Percentiles rank a stretch among this genome's conserved stretches.
These are phyloP conservation scores for Corella eumyota DNA, from an alignment of 23 tunicate species.

Conservation along the genomic window DNA sequence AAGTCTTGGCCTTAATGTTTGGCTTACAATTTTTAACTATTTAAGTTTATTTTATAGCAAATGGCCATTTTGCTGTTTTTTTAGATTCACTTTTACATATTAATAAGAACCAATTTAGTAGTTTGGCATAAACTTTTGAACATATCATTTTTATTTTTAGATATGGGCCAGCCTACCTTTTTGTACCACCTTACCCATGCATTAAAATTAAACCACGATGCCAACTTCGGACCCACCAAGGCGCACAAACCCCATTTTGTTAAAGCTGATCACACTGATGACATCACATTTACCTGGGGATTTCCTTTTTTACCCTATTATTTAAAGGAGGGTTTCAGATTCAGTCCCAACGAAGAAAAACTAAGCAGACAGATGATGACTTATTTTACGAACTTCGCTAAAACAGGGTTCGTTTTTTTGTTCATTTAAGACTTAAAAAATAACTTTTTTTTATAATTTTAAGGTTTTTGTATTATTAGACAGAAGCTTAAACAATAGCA, in stretches of 20 bases:
- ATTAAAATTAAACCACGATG: constrained; percentile 1
- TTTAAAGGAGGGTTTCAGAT: neutral
- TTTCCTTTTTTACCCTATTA: constrained; percentile 10
- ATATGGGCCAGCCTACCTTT: neutral
- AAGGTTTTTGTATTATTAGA: too few relatives aligned
- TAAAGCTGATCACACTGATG: constrained; percentile 17
- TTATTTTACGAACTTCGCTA: constrained; percentile 20
- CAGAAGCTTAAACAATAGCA: too few relatives aligned
- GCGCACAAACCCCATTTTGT: constrained; percentile 6
- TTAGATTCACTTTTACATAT: too few relatives aligned
- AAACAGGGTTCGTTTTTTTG: too few relatives aligned
- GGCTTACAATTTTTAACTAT: too few relatives aligned
- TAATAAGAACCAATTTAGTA: neutral
- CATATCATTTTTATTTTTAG: neutral
- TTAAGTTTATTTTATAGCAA: too few relatives aligned
- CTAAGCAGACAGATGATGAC: constrained; percentile 14
- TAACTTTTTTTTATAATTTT: too few relatives aligned
- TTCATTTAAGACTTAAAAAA: too few relatives aligned
- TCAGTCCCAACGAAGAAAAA: constrained; percentile 5
- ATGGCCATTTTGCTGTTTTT: too few relatives aligned
- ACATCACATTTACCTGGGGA: constrained; percentile 10
- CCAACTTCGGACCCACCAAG: constrained; percentile 1
- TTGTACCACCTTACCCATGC: neutral
- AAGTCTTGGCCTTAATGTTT: too few relatives aligned
- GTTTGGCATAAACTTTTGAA: neutral